Base-by-base conservation (phyloP, 1,140 invertebrate species). In the Drosophila quadrilineata region DNA sequence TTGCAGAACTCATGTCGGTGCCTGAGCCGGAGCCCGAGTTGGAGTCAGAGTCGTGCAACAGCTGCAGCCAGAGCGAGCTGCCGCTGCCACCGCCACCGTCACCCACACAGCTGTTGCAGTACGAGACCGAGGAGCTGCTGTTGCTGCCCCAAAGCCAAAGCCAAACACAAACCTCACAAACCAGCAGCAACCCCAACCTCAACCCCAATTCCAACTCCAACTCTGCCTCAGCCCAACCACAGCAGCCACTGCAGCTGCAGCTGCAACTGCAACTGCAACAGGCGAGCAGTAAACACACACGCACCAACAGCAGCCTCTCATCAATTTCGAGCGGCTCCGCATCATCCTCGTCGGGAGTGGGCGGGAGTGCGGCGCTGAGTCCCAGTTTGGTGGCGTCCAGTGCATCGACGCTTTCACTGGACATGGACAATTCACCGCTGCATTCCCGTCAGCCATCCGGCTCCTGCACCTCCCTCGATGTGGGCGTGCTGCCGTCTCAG, bases 391-490 rank as follows among this genome's bases (percentile, higher is more conserved):
- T 52, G 53, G 60, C 63, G 14, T 72, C 63, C 40, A 86, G 26
- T 40, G 71, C 74, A 6, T 87, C 84, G 24, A 84, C 71, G 1
- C 31, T 76, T 3, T 87, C 85, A 3, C 65, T 87, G 56, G 79
- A 88, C 43, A 67, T 45, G 59, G 70, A 67, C n/a, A 50, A 56
- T 41, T 77, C 90, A 58, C 82, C 88, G 24, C 14, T 68, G 56
- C 88, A 87, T 43, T 89, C 88, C 35, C 68, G 82, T 6, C 87
- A 89, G 63, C 48, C 85, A 22, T 88, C 76, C n/a, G 79, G 65
- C 43, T 80, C 82, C 9, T 80, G 71, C 35, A 76, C 54, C 0
- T 86, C 86, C 16, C 52, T 88, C 63, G 72, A 77, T 38, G 71
- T 71, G 58, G 57, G 40, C 50, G 56, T 65, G 6, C 60, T 48